Evolutionary conservation across 2,888 invertebrate genomes (phyloP), one percentile per base, ranked within the genome.

Genomic region (Hypolimnas misippus): DNA sequence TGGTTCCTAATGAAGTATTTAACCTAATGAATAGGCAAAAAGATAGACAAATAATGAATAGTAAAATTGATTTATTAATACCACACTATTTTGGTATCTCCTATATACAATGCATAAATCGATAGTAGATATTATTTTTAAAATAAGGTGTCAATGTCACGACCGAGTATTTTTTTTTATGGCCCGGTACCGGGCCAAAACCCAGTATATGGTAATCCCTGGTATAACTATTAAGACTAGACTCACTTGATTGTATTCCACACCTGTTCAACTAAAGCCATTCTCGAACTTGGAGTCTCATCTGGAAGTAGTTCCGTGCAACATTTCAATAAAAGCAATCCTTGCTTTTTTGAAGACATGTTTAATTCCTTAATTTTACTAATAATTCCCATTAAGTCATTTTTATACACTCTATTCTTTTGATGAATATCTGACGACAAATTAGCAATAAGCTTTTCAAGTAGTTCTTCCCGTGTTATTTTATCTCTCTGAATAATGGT

Each of bases 251-350:
- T 74, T 38, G 90, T 82, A 19, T 82, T 76, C 93, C 94, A 95
- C n/a, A 94, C 76, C 60, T 89, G 81, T 66, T 93, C 84, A 16
- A 93, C 92, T 6, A 95, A 74, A 50, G 78, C 71, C 77, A 93
- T 84, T 62, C 94, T 89, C 10, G 84, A 75, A 1, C 81, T 73
- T 0, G 87, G 70, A 0, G 86, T 77, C 63, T 93, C 91, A 70
- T 94, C 92, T 0, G 93, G 92, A 51, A 94, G 75, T 5, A 93
- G 73, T 53, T 93, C 91, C 25, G 93, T 92, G 77, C 94, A 94
- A 63, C 93, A 93, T 58, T 87, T 83, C 0, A 95, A 82, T 16
- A 95, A 72, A 6, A 92, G 74, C 29, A 92, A 64, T 0, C 87
- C 84, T 70, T 93, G 92, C 59, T 87, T 89, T 66, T 84, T 85